A percentile compares a stretch with the other conserved stretches of the same genome.
These are phyloP conservation scores for Atta cephalotes DNA, from an alignment of 1,140 invertebrate genomes.

Conservation along the genomic window DNA sequence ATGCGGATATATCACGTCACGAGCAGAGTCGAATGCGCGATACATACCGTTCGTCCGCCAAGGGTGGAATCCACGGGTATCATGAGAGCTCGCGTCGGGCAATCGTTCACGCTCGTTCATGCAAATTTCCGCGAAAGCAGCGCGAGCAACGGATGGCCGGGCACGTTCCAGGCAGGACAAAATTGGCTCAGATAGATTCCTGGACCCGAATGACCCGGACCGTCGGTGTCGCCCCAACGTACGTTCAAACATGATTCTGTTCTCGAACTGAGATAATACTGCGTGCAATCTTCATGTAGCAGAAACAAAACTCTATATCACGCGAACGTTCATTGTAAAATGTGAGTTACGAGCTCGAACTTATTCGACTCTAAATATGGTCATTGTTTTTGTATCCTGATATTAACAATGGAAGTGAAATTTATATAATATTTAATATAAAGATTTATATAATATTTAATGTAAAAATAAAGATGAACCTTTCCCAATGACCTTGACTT, in stretches of 20 bases:
- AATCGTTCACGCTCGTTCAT: slow-evolving; percentile 59
- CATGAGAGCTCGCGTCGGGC: slow-evolving; percentile 18
- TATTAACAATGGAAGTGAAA: neutral
- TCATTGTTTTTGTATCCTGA: neutral
- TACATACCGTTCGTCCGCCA: slow-evolving; percentile 52
- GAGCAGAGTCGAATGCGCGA: slow-evolving; percentile 60
- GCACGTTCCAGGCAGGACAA: slow-evolving; percentile 16
- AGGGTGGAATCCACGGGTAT: slow-evolving; percentile 48
- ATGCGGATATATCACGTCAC: slow-evolving; percentile 74
- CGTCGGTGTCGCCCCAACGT: neutral
- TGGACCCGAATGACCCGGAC: neutral
- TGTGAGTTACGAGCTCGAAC: neutral
- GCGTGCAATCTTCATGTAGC: neutral
- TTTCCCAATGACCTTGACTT: too few species aligned
- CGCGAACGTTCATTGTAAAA: neutral
- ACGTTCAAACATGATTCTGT: neutral
- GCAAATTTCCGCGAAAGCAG: slow-evolving; percentile 55
- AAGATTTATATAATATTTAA: neutral
- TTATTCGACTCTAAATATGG: neutral
- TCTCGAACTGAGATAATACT: slow-evolving; percentile 16
- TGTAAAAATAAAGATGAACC: too few species aligned
- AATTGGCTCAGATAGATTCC: slow-evolving; percentile 45
- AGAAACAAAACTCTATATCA: neutral
- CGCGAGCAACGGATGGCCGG: slow-evolving; percentile 16
- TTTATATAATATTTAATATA: neutral